A percentile compares a stretch with the other conserved stretches of the same genome.
These are phyloP conservation scores for Peromyscus eremicus DNA, from an alignment of 2,797 vertebrate species.

Conservation along the genomic window DNA sequence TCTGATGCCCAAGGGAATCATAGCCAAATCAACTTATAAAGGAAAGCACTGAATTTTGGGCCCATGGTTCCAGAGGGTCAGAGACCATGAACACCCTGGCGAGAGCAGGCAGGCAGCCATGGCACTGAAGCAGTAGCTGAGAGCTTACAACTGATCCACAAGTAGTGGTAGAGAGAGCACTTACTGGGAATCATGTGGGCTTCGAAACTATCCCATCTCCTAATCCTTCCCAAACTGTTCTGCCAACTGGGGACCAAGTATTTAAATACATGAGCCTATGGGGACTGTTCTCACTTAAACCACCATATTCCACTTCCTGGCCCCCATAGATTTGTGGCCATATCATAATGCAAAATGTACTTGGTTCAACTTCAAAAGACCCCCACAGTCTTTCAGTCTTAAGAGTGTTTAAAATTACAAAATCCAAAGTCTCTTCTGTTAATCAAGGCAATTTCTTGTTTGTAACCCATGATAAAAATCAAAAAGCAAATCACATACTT, in stretches of 20 bases:
- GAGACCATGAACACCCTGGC: not conserved
- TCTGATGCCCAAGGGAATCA: not conserved
- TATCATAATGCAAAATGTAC: not conserved
- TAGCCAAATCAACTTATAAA: not conserved
- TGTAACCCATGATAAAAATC: not conserved
- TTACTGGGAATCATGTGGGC: not conserved
- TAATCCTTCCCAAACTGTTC: not conserved
- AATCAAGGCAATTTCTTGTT: not conserved
- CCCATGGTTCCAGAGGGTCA: not conserved
- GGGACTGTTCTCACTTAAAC: not conserved
- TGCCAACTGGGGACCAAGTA: not conserved
- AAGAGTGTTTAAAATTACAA: not conserved
- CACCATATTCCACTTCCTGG: not conserved
- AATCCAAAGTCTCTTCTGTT: not conserved
- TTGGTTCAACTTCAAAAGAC: not conserved
- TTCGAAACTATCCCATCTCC: not conserved
- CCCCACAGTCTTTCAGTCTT: not conserved
- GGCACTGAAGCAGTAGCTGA: not conserved
- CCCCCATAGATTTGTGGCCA: not conserved
- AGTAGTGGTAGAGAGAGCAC: not conserved
- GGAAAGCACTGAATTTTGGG: not conserved
- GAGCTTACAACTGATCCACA: not conserved
- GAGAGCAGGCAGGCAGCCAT: not conserved
- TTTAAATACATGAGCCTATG: not conserved
- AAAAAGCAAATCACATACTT: not conserved